Percentiles rank a stretch among this genome's conserved stretches.
Conservation (phyloP, 2,888 invertebrate genomes). For the Dromius quadrimaculatus region DNA sequence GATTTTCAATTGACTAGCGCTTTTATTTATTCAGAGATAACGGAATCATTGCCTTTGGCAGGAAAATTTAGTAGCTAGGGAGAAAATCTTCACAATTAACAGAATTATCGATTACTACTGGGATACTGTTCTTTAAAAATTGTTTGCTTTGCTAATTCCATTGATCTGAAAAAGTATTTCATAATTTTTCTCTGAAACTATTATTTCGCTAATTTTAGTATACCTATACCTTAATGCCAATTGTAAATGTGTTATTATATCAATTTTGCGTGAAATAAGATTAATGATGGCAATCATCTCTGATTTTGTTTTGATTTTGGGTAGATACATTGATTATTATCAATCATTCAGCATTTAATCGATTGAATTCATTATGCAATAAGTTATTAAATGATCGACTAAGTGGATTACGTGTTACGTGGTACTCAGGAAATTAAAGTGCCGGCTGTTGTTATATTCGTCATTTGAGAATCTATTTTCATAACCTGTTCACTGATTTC, state of each 20-base stretch:
- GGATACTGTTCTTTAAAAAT: background rate
- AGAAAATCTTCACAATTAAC: background rate
- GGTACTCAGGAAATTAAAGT: conserved; percentile 31
- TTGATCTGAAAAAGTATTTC: background rate
- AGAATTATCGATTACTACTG: background rate
- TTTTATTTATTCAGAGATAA: conserved; percentile 8
- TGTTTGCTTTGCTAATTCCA: conserved; percentile 3
- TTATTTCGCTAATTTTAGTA: background rate
- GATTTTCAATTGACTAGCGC: background rate
- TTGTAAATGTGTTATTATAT: background rate
- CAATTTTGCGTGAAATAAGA: no score
- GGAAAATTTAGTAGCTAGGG: background rate
- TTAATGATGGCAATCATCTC: no score
- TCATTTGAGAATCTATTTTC: no score
- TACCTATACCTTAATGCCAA: background rate
- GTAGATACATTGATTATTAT: conserved; percentile 1
- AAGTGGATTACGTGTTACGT: conserved; percentile 17
- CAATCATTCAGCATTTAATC: conserved; percentile 25
- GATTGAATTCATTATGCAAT: conserved; percentile 1
- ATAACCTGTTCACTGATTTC: no score
- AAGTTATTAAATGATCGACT: conserved; percentile 7
- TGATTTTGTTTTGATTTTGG: conserved; percentile 10
- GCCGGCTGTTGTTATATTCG: no score
- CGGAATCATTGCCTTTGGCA: conserved; percentile 1
- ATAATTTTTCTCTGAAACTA: background rate